A percentile compares a stretch with the other conserved stretches of the same genome.
phyloP scores from a whole-genome alignment of 2,113 vertebrate species.

The Pelodiscus sinensis region DNA sequence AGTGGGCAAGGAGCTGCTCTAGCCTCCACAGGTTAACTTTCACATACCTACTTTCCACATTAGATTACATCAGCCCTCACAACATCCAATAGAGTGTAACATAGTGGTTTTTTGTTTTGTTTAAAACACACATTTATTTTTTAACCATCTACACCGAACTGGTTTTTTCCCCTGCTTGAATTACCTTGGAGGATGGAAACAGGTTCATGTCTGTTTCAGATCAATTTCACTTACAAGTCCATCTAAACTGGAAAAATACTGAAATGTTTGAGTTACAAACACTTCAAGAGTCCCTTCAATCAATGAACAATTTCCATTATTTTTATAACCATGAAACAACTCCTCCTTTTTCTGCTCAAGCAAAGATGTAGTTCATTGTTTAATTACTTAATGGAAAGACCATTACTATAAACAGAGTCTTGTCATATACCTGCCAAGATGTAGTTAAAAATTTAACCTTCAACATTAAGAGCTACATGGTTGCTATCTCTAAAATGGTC shows the following conservation, averaged over 20 bases:
- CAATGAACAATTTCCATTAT: not conserved
- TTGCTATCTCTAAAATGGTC: not conserved
- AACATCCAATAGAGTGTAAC: not conserved
- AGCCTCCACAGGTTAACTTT: too few relatives aligned
- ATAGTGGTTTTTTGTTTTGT: not conserved
- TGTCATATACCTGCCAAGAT: not conserved
- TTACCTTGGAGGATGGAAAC: not conserved
- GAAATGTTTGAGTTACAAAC: not conserved
- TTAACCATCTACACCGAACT: not conserved
- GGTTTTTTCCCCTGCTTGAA: not conserved
- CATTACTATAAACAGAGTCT: not conserved
- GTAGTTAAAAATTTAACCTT: not conserved
- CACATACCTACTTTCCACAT: not conserved
- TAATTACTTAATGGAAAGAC: not conserved
- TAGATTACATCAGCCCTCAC: not conserved
- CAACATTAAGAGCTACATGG: not conserved
- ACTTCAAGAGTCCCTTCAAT: not conserved
- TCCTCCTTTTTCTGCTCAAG: not conserved
- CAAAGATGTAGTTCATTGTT: not conserved
- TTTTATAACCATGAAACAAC: not conserved
- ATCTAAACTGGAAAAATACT: not conserved
- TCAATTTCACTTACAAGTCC: not conserved
- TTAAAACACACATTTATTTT: not conserved
- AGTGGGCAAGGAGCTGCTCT: too few relatives aligned
- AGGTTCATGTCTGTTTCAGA: not conserved